These are phyloP conservation scores for Acromyrmex echinatior DNA, from an alignment of 1,140 invertebrate species.

Conservation along the genomic window DNA sequence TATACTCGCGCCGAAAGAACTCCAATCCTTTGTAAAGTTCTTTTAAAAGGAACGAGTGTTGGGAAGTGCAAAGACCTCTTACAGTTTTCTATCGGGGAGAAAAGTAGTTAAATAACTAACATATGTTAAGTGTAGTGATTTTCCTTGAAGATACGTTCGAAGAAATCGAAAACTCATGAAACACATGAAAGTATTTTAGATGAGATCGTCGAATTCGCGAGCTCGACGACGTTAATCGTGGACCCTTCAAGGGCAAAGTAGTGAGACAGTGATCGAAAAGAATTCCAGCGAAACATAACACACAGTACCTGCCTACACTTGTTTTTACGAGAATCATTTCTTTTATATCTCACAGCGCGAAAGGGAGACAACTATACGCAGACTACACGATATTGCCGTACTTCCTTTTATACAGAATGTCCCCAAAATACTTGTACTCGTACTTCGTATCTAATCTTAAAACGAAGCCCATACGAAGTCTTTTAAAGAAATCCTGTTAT, in stretches of 20 bases:
- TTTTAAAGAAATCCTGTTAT: not conserved
- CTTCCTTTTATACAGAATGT: conserved; percentile 32
- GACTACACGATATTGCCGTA: conserved; percentile 19
- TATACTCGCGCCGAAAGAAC: not conserved
- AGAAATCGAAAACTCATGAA: conserved; percentile 63
- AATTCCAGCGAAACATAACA: conserved; percentile 73
- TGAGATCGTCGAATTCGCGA: conserved; percentile 64
- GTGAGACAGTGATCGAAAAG: conserved; percentile 1
- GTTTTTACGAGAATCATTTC: conserved; percentile 66
- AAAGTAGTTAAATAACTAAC: conserved; percentile 8
- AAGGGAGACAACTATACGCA: conserved; percentile 30
- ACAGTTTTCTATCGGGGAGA: not conserved
- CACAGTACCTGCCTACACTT: conserved; percentile 75
- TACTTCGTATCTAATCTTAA: not conserved
- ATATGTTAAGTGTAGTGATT: conserved; percentile 36
- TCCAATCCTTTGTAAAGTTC: not conserved
- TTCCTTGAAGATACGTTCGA: conserved; percentile 31
- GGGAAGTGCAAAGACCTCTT: not conserved
- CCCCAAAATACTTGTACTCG: not conserved
- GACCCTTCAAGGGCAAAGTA: conserved; percentile 2
- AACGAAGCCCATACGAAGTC: not conserved
- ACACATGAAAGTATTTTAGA: conserved; percentile 78
- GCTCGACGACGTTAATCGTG: conserved; percentile 35
- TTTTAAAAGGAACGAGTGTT: conserved; percentile 9
- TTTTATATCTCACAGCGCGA: conserved; percentile 59